Base-by-base conservation (phyloP, 2,113 vertebrate genomes). In the Copsychus sechellarum region DNA sequence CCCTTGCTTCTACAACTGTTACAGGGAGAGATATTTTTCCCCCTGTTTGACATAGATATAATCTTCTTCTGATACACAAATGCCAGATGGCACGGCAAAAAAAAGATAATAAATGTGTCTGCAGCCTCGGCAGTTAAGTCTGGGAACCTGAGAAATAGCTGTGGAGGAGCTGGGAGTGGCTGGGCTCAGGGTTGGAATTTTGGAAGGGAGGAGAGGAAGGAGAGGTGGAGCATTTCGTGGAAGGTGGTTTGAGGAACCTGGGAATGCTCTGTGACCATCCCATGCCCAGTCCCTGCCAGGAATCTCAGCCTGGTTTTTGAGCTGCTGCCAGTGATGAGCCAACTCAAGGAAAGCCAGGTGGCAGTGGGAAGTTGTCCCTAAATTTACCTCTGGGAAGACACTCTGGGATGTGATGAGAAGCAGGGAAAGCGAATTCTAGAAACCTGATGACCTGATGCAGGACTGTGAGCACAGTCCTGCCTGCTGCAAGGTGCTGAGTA, bases 61-160 rank as follows among this genome's bases (percentile, higher is more conserved):
- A 94, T 97, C 92, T 93, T 92, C 93, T 91, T 79, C 77, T 95
- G 94, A 96, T 93, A 95, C 93, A 96, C 86, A 96, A 96, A 95
- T 97, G 94, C 96, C 96, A 97, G 96, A 97, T 96, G 96, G 96
- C 94, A 95, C 8, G 47, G 77, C 80, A 92, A 92, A 94, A 92
- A 36, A 94, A 96, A 95, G 88, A 96, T 91, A 95, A 97, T 94
- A 96, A 96, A 94, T 92, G 77, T 95, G 93, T 96, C 96, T 95
- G 93, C 85, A 96, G 92, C 94, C 85, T 96, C 40, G 8, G 86
- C 72, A 88, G 86, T 86, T 83, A 90, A 97, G 94, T 95, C 93
- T 95, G 85, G 83, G 96, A 95, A 93, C 91, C 90, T 90, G 86
- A 77, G 58, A 90, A 84, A 76, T 81, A 85, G 73, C 90, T 91